Conservation (phyloP, 2,797 vertebrate species). For the Dryobates pubescens region DNA sequence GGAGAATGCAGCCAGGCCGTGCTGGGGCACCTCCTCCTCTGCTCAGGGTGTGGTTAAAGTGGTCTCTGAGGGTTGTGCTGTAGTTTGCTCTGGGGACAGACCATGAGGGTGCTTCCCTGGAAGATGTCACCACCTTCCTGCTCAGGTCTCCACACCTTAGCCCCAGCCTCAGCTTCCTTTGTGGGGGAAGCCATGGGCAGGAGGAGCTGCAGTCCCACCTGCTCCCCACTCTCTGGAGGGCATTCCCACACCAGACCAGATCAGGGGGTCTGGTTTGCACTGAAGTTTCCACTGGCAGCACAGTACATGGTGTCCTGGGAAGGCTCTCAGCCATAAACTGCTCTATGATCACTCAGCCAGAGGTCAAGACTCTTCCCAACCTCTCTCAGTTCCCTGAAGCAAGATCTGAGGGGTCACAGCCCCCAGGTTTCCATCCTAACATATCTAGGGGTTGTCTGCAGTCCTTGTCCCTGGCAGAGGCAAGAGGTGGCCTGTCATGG, state of each 20-base stretch:
- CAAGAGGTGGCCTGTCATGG: not conserved
- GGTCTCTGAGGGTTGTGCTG: not conserved
- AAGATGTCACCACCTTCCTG: not conserved
- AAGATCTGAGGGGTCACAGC: not conserved
- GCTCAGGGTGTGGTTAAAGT: not conserved
- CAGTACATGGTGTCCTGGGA: not conserved
- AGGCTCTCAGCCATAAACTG: not conserved
- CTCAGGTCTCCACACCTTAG: not conserved
- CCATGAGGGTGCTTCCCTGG: not conserved
- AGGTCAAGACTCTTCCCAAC: not conserved
- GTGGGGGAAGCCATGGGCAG: not conserved
- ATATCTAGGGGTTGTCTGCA: not conserved
- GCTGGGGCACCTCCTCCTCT: not conserved
- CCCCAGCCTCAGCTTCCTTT: not conserved
- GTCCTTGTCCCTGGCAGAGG: not conserved
- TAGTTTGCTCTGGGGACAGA: not conserved
- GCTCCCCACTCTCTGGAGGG: not conserved
- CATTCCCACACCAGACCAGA: not conserved
- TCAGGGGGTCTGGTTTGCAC: not conserved
- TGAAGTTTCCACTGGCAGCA: accelerated
- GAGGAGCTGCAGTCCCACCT: not conserved
- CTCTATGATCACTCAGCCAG: not conserved
- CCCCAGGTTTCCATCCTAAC: not conserved
- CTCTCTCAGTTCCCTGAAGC: not conserved
- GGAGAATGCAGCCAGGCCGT: not conserved